phyloP scores from a whole-genome alignment of 2,113 vertebrate species.

The Lophotis ruficrista region DNA sequence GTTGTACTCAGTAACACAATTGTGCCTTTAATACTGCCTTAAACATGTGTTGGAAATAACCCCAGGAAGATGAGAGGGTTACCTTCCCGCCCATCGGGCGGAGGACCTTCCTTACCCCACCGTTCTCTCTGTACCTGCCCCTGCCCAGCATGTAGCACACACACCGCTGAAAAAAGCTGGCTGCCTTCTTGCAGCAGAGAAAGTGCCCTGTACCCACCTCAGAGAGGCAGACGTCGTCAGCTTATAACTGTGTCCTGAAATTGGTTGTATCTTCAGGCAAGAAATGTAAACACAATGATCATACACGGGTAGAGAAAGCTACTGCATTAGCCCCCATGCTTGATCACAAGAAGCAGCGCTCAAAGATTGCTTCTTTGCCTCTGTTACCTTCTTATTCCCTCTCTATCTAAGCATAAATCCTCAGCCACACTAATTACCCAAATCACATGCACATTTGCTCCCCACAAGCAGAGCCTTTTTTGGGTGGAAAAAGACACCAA shows the following conservation, averaged over 20 bases:
- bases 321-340: not conserved
- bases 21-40: not conserved
- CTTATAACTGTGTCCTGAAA: not conserved
- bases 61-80: not conserved
- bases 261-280: not conserved
- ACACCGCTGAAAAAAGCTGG: not conserved
- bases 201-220: not conserved
- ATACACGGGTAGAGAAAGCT: not conserved
- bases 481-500: not conserved
- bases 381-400: not conserved
- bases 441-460: not conserved
- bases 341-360: not conserved
- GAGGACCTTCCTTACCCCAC: not conserved
- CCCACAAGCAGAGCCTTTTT: not conserved
- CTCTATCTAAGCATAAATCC: not conserved
- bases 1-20: not conserved
- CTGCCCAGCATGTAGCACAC: fast-evolving
- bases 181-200: not conserved
- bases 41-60: not conserved
- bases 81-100: not conserved
- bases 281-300: not conserved
- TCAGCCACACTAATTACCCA: not conserved
- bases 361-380: not conserved
- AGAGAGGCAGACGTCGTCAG: not conserved
- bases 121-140: not conserved